phyloP scores from a whole-genome alignment of 2,888 invertebrate species.

The Dryobota labecula region DNA sequence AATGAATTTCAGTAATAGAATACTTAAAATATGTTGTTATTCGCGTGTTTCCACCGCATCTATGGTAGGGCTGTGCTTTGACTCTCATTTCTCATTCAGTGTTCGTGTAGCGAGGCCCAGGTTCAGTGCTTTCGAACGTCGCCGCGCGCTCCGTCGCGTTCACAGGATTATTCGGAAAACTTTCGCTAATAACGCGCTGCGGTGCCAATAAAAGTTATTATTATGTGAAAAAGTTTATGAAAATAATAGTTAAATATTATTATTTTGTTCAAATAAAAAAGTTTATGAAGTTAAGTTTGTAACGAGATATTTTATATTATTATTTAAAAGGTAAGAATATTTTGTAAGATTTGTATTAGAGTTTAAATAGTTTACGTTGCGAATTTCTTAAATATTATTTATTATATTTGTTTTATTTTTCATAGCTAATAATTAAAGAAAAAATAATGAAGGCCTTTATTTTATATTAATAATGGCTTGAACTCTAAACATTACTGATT shows the following conservation, averaged over 20 bases:
- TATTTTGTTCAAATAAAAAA: slow-evolving; percentile 22
- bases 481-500: background rate
- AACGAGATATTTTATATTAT: slow-evolving; percentile 2
- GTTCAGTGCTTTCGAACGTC: slow-evolving; percentile 66
- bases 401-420: background rate
- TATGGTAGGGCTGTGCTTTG: slow-evolving; percentile 74
- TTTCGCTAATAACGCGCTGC: slow-evolving; percentile 39
- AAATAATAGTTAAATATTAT: slow-evolving; percentile 4
- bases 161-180: slow-evolving; percentile 43
- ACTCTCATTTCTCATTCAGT: slow-evolving; percentile 76
- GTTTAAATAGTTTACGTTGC: background rate
- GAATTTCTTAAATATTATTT: background rate
- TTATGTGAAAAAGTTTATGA: slow-evolving; percentile 50
- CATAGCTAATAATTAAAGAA: background rate
- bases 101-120: slow-evolving; percentile 72
- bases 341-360: background rate
- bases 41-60: slow-evolving; percentile 63
- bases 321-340: slow-evolving; percentile 31
- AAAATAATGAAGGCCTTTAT: background rate
- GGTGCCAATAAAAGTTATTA: slow-evolving; percentile 24
- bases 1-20: slow-evolving; percentile 43
- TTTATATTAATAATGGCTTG: background rate
- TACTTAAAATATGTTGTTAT: slow-evolving; percentile 49
- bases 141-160: slow-evolving; percentile 46
- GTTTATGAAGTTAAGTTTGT: slow-evolving; percentile 38